Evolutionary conservation across 2,888 invertebrate genomes (phyloP), one percentile per base, ranked within the genome.

Genomic region (Lasioglossum figueresi): DNA sequence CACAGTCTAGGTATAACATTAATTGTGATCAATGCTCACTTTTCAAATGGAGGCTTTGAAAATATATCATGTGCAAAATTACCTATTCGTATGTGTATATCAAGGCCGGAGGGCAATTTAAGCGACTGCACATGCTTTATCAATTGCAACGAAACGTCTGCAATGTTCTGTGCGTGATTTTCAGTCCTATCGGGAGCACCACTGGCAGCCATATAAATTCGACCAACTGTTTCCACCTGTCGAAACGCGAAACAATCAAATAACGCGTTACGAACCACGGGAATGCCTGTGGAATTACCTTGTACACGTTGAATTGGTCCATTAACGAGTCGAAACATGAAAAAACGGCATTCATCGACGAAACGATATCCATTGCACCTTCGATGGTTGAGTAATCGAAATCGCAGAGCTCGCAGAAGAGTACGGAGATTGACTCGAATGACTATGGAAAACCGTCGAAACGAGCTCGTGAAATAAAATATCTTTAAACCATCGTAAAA

Each of bases 201-300:
- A 72, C 98, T 98, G 8, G 98, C 98, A 56, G 98, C 97, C 98
- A 99, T 98, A 94, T 99, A 99, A 75, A 97, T 97, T 94, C 97
- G 97, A n/a, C 98, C 99, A 0, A 99, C 98, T 0, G 99, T 99
- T 95, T 99, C 99, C 83, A 99, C 98, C 98, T 98, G 93, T 66
- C 63, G 73, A 80, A 75, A 71, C n/a, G 56, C 19, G 8, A 59
- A 78, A 79, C 63, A 19, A 14, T 16, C 8, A 45, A 48, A 27
- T 52, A 59, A 74, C 52, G 1, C 6, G 34, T 4, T 10, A 16
- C 31, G 16, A 4, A n/a, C 16, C 16, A 6, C 23, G 40, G 4
- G 8, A 16, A 12, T 37, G 19, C 4, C 63, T 19, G 23, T 1
- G 10, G 19, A 80, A 88, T 92, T 92, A 98, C 98, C 97, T 99